These are phyloP conservation scores for Chloroclystis v-ata DNA, from an alignment of 2,888 invertebrate genomes.

Conservation along the genomic window DNA sequence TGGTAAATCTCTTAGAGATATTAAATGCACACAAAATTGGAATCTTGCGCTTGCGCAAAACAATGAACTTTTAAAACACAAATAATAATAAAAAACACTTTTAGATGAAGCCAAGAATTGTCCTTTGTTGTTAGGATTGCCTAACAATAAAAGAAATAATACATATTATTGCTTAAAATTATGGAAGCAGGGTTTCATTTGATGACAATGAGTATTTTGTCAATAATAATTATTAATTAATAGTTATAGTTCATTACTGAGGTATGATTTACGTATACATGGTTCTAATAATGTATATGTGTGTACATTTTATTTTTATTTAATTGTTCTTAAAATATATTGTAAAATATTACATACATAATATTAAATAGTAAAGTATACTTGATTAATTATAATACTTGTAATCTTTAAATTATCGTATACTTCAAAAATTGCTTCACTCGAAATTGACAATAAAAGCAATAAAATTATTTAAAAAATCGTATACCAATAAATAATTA, in stretches of 20 bases:
- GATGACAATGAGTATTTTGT: constrained; percentile 24
- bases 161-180: neutral
- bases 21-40: neutral
- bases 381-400: no score
- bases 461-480: no score
- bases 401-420: no score
- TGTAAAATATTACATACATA: no score
- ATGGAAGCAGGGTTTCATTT: constrained; percentile 18
- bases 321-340: no score
- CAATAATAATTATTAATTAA: constrained; percentile 19
- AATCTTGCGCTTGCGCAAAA: no score
- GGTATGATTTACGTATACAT: constrained; percentile 82
- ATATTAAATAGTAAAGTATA: no score
- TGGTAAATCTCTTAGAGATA: constrained; percentile 38
- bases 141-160: neutral
- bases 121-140: no score
- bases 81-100: neutral
- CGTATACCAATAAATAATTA: neutral
- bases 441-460: neutral
- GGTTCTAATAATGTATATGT: constrained; percentile 47
- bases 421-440: no score
- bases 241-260: constrained; percentile 65
- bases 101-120: neutral
- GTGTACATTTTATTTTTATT: constrained; percentile 17
- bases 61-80: no score